A percentile compares a stretch with the other conserved stretches of the same genome.
Evolutionary conservation across 2,888 invertebrate species (phyloP).

Genomic region (Nemoura dubitans): DNA sequence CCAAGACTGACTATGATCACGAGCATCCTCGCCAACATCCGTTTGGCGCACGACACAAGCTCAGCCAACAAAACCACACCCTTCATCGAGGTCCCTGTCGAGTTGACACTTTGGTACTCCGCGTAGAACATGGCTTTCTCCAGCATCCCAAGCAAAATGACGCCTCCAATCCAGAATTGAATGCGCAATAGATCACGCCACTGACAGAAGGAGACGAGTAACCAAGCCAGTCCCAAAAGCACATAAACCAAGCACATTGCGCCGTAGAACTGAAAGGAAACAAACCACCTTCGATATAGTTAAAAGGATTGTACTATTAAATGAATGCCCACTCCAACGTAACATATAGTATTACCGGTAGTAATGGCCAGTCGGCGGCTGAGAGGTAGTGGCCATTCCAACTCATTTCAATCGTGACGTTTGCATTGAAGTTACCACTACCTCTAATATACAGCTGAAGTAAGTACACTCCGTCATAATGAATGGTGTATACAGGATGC

Average conservation of each 20-base stretch:
- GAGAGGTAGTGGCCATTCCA: constrained; percentile 85
- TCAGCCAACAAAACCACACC: constrained; percentile 87
- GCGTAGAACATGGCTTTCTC: constrained; percentile 91
- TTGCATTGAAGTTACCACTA: constrained; percentile 64
- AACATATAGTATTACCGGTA: constrained; percentile 75
- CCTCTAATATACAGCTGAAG: constrained; percentile 32
- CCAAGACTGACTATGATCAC: constrained; percentile 95
- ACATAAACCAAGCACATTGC: constrained; percentile 90
- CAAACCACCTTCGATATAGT: constrained; percentile 18
- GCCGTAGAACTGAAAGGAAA: constrained; percentile 79
- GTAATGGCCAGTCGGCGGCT: constrained; percentile 87
- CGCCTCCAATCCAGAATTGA: constrained; percentile 96
- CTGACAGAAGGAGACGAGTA: constrained; percentile 81
- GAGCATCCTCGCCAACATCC: constrained; percentile 90
- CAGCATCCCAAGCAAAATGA: constrained; percentile 86
- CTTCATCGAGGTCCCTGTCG: constrained; percentile 68
- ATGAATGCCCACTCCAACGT: too few relatives aligned
- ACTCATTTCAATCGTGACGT: constrained; percentile 76
- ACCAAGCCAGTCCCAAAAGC: constrained; percentile 83
- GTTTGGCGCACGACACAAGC: constrained; percentile 89
- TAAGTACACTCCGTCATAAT: constrained; percentile 51
- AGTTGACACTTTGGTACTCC: constrained; percentile 83
- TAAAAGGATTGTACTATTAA: too few relatives aligned
- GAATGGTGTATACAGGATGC: constrained; percentile 46
- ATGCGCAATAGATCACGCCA: constrained; percentile 92